These are phyloP conservation scores for Lepidiolamprologus cunningtoni DNA, from an alignment of 2,113 vertebrate genomes.

Conservation along the genomic window DNA sequence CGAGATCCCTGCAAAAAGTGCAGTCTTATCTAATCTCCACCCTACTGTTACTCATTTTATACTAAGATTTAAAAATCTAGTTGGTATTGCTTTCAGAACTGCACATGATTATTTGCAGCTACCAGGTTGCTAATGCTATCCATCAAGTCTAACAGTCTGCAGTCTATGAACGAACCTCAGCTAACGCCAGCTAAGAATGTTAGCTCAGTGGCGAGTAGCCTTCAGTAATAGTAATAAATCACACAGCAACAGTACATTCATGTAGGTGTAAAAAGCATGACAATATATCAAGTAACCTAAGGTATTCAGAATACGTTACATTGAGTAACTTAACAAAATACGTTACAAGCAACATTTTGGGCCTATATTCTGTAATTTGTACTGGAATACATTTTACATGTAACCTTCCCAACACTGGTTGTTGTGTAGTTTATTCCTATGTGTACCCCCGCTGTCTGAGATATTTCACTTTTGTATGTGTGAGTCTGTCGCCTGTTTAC, in stretches of 20 bases:
- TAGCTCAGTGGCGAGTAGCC: not conserved
- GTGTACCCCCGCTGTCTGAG: not conserved
- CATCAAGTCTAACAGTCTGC: not conserved
- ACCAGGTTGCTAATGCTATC: not conserved
- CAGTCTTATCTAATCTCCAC: not conserved
- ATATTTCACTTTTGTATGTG: not conserved
- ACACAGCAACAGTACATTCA: not conserved
- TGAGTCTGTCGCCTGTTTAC: not conserved
- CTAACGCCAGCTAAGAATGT: not conserved
- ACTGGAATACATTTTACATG: not conserved
- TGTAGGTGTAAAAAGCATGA: not conserved
- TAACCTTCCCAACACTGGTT: not conserved
- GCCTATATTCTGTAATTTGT: not conserved
- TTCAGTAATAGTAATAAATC: not conserved
- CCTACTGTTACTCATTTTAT: not conserved
- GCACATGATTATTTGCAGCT: not conserved
- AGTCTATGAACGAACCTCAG: not conserved
- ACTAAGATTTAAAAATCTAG: not conserved
- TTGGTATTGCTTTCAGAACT: not conserved
- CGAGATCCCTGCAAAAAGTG: not conserved
- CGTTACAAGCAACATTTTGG: not conserved
- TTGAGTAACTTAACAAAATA: not conserved
- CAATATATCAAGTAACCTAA: not conserved
- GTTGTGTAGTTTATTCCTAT: not conserved
- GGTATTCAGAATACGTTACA: not conserved